Evolutionary conservation across 2,113 vertebrate genomes (phyloP).

Genomic region (Dipodomys ordii): DNA sequence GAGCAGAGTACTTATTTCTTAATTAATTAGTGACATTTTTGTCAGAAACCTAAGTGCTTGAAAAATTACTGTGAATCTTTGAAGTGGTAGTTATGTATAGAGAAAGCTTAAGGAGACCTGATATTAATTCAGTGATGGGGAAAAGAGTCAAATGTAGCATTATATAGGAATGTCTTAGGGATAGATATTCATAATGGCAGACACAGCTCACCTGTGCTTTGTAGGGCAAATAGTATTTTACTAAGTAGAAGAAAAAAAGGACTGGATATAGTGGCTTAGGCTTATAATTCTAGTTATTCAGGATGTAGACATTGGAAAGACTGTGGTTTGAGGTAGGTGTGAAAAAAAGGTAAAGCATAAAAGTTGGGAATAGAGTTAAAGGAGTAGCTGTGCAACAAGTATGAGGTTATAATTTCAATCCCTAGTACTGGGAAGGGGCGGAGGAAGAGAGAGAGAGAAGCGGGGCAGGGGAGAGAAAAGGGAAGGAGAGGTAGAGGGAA

Average conservation of each 20-base stretch:
- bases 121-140: not conserved
- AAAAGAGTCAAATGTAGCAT: not conserved
- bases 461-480: too few species aligned
- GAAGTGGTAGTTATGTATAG: not conserved
- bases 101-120: not conserved
- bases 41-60: not conserved
- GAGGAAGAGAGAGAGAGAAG: too few species aligned
- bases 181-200: not conserved
- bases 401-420: too few species aligned
- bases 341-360: too few species aligned
- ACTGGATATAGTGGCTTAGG: too few species aligned
- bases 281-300: too few species aligned
- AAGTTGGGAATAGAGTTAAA: too few species aligned
- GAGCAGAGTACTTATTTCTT: slow-evolving; percentile 9
- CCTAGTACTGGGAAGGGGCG: not conserved
- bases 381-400: too few species aligned
- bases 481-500: too few species aligned
- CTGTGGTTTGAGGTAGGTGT: too few species aligned
- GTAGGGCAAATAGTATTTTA: slow-evolving; percentile 18
- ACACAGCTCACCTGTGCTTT: not conserved
- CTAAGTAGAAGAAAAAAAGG: not conserved
- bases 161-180: not conserved
- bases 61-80: slow-evolving; percentile 28
- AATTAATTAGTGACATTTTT: not conserved
- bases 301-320: too few species aligned